Evolutionary conservation across 2,797 vertebrate species (phyloP).

Genomic region (Sebastes glaucus): DNA sequence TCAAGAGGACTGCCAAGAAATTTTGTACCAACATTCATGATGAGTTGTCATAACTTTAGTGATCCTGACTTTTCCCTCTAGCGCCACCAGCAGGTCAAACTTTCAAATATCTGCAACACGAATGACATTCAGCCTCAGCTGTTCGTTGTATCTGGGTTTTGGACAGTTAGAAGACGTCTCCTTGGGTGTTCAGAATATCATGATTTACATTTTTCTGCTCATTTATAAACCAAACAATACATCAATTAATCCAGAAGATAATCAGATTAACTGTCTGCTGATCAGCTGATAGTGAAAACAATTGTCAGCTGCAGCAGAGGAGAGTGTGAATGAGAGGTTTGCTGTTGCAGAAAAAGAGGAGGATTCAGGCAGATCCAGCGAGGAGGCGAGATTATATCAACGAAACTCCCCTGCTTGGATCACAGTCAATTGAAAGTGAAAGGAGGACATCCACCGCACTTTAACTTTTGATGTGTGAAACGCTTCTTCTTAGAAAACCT

Average conservation of each 20-base stretch:
- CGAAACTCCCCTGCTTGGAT: slow-evolving; percentile 50
- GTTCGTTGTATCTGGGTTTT: not conserved
- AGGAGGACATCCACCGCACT: slow-evolving; percentile 26
- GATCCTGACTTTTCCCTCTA: not conserved
- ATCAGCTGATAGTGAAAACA: not conserved
- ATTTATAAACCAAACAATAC: not conserved
- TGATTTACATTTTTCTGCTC: not conserved
- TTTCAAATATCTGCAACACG: too few relatives aligned
- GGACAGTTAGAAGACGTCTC: not conserved
- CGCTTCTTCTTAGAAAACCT: slow-evolving; percentile 34
- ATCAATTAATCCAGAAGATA: not conserved
- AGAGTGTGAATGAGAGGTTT: not conserved
- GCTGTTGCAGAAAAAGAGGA: not conserved
- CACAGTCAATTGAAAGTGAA: slow-evolving; percentile 57
- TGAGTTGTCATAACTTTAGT: not conserved
- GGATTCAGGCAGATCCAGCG: slow-evolving; percentile 4
- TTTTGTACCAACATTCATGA: too few relatives aligned
- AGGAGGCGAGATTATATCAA: slow-evolving; percentile 48
- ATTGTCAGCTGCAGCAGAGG: not conserved
- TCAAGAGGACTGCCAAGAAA: too few relatives aligned
- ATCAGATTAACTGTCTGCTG: not conserved
- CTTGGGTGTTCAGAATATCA: not conserved
- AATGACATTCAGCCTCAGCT: not conserved
- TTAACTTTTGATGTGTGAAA: slow-evolving; percentile 59
- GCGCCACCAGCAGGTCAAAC: too few relatives aligned